These are phyloP conservation scores for Spialia ferax DNA, from an alignment of 2,888 invertebrate genomes.

Conservation along the genomic window DNA sequence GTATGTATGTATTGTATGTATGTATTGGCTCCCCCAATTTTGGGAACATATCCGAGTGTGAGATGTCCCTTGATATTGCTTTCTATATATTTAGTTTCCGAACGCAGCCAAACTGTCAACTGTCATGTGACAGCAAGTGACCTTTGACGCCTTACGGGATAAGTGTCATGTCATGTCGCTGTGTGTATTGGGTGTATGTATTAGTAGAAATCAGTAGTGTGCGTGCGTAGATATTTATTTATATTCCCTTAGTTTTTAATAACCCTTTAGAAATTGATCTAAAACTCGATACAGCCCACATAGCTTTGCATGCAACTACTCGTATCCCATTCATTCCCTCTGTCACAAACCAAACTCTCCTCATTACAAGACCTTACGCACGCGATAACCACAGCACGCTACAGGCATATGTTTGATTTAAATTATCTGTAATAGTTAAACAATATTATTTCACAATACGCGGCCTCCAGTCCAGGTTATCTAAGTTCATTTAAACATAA, in stretches of 20 bases:
- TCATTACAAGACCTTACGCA: constrained; percentile 27
- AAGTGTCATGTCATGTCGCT: no score
- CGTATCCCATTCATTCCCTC: constrained; percentile 9
- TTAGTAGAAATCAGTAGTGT: no score
- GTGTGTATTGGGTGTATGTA: no score
- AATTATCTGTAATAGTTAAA: constrained; percentile 51
- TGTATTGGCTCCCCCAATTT: no score
- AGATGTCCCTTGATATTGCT: no score
- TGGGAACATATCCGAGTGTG: no score
- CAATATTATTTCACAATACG: constrained; percentile 56
- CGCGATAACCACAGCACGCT: constrained; percentile 48
- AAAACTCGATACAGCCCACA: background rate
- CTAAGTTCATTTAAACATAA: constrained; percentile 60
- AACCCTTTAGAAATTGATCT: background rate
- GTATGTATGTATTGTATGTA: no score
- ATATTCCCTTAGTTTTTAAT: background rate
- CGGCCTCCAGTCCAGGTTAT: constrained; percentile 69
- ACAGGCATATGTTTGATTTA: constrained; percentile 53
- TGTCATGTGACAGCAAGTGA: no score
- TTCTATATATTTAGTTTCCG: no score
- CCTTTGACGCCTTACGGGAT: no score
- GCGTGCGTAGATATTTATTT: no score
- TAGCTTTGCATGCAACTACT: background rate
- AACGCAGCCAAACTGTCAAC: no score
- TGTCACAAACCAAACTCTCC: constrained; percentile 17